Evolutionary conservation across 30 jellyfish, hydroid and myxozoan genomes (phyloP).

Genomic region (Hydra vulgaris): DNA sequence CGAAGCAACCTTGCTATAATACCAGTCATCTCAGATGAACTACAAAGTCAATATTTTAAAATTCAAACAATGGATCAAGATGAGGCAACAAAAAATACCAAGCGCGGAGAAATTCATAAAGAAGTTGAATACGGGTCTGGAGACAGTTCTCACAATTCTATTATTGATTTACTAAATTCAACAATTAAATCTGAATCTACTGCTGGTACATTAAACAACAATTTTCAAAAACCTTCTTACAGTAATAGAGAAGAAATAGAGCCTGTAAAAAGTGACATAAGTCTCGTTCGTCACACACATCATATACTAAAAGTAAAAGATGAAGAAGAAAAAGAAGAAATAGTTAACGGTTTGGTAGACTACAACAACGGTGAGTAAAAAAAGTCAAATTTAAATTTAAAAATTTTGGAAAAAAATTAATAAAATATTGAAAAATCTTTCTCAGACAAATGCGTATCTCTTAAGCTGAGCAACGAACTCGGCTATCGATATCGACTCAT

Average conservation of each 20-base stretch:
- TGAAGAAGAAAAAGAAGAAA: conserved; percentile 59
- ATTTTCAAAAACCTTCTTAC: background rate
- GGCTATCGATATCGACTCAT: conserved; percentile 74
- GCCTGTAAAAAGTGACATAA: conserved; percentile 30
- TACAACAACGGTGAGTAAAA: conserved; percentile 42
- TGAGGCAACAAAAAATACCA: background rate
- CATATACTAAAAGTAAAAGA: conserved; percentile 63
- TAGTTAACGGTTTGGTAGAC: conserved; percentile 53
- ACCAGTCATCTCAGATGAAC: background rate
- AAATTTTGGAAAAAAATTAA: background rate
- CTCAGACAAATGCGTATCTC: conserved; percentile 69
- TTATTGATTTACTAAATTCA: background rate
- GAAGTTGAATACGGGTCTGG: background rate
- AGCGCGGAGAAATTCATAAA: background rate
- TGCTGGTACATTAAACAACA: background rate
- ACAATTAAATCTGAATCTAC: background rate
- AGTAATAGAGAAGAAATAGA: conserved; percentile 1
- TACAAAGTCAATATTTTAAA: background rate
- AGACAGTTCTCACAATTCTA: background rate
- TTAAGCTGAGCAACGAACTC: conserved; percentile 47
- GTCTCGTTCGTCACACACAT: conserved; percentile 76
- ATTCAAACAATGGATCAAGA: background rate
- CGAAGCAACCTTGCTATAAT: background rate
- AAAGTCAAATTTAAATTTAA: no score
- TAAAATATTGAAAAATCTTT: background rate